These are phyloP conservation scores for Dysidea cf. avara DNA, from an alignment of 37 sponge, comb jelly and placozoan genomes.

Conservation along the genomic window DNA sequence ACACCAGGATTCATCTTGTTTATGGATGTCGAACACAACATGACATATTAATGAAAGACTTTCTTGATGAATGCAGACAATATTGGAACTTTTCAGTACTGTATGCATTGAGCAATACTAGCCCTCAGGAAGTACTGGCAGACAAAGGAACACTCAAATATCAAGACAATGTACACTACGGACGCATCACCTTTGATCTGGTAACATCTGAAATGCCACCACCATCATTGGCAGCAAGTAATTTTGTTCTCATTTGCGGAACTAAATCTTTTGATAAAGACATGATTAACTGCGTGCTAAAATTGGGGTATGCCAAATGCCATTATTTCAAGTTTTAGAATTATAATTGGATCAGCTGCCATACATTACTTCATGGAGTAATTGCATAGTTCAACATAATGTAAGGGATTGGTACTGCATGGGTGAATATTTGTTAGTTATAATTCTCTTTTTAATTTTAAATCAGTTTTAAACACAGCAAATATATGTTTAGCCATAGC, in stretches of 20 bases:
- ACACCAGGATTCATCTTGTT: slow-evolving; percentile 56
- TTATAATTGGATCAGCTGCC: too few relatives aligned
- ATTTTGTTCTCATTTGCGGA: slow-evolving; percentile 63
- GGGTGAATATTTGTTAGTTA: too few relatives aligned
- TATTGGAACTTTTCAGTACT: slow-evolving; percentile 75
- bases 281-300: slow-evolving; percentile 53
- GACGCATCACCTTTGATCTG: slow-evolving; percentile 32
- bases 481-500: too few relatives aligned
- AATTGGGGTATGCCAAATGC: background rate
- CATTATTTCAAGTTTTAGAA: slow-evolving; percentile 52
- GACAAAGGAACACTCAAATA: slow-evolving; percentile 49
- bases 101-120: slow-evolving; percentile 36
- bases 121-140: background rate
- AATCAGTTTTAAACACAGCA: too few relatives aligned
- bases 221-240: background rate
- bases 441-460: too few relatives aligned
- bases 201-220: slow-evolving; percentile 13
- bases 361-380: too few relatives aligned
- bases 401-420: too few relatives aligned
- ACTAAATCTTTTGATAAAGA: slow-evolving; percentile 73
- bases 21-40: slow-evolving; percentile 65
- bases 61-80: slow-evolving; percentile 38
- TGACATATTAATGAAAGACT: slow-evolving; percentile 65
- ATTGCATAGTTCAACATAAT: too few relatives aligned
- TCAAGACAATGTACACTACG: slow-evolving; percentile 45